Evolutionary conservation across 2,888 invertebrate species (phyloP), one percentile per base, ranked within the genome.

Genomic region (Auanema freiburgensis): DNA sequence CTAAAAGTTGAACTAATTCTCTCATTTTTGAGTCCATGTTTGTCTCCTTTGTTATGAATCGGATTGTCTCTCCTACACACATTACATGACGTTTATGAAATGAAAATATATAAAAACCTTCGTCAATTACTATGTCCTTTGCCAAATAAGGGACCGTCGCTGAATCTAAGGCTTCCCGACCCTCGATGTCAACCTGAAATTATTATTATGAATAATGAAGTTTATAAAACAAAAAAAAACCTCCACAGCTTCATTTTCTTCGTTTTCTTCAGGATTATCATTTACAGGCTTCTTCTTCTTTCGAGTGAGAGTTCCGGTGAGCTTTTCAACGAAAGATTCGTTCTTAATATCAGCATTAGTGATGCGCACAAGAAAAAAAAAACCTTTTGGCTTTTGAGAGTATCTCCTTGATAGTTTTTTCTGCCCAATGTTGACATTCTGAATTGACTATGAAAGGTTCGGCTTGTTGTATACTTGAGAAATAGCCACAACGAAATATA

Each of bases 11-110:
- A 44, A 79, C 71, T 24, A 82, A 72, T 64, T 83, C 79, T 10
- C 66, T 61, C 24, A 83, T 61, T 41, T 92, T 91, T 0, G 91
- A 90, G 84, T 95, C 92, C 65, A 91, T 91, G 69, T 91, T 88
- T 0, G 93, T 93, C 69, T 89, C 89, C 0, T 92, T 91, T 80
- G 94, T 93, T 76, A 98, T 91, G 86, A 97, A 93, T 11, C 94
- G 93, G 72, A 97, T 88, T 86, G 95, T 95, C 85, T 97, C 97
- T 86, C 93, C 93, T 82, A 57, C 23, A 76, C 60, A 50, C 46
- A 42, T 14, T 5, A 56, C 2, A n/a, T n/a, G n/a, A n/a, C n/a
- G n/a, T n/a, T n/a, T 52, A 44, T 43, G 41, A 61, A 53, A n/a
- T 24, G 5, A 33, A 10, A 16, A 57, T 12, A 41, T 12, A 41